Evolutionary conservation across 2,113 vertebrate genomes (phyloP), one percentile per base, ranked within the genome.

Genomic region (Alethe diademata): DNA sequence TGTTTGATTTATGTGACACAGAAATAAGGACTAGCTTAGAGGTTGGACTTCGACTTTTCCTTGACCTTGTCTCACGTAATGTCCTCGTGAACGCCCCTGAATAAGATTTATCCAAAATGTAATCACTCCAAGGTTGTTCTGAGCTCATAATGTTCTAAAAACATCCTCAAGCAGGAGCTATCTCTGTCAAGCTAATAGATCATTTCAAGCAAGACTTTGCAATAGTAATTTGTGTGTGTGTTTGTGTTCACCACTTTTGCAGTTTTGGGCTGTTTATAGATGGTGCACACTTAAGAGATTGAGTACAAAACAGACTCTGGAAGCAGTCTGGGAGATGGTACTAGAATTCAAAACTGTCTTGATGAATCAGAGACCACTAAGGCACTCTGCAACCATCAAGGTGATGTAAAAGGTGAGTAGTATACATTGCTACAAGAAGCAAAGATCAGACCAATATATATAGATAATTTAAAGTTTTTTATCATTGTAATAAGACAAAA

Each of bases 51-150:
- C 0, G 3, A 45, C 25, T 45, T 81, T 58, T 76, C 26, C 4
- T n/a, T 54, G 50, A 62, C 61, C 25, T 58, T 91, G 36, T 61
- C 62, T 75, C 36, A 69, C 3, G 2, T 19, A 22, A 70, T 57
- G 7, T 56, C 23, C 29, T 91, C 0, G 0, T 66, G 38, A 85
- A 42, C 14, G 50, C 5, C 13, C 17, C 8, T 23, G 8, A 70
- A 75, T 18, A 86, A 86, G 13, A 64, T 58, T 60, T 64, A 33
- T 47, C 14, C 56, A 19, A 61, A 72, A 88, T 53, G 26, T 38
- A 67, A 69, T 60, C 25, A 31, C 12, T 47, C 11, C 29, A 60
- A 79, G 4, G 12, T 45, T 54, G 12, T 61, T 66, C 33, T 42
- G 70, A 90, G 53, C 19, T 58, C 28, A 15, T 3, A 7, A 25